Evolutionary conservation across 2,888 invertebrate genomes (phyloP), one percentile per base, ranked within the genome.

Genomic region (Cerceris ruficornis): DNA sequence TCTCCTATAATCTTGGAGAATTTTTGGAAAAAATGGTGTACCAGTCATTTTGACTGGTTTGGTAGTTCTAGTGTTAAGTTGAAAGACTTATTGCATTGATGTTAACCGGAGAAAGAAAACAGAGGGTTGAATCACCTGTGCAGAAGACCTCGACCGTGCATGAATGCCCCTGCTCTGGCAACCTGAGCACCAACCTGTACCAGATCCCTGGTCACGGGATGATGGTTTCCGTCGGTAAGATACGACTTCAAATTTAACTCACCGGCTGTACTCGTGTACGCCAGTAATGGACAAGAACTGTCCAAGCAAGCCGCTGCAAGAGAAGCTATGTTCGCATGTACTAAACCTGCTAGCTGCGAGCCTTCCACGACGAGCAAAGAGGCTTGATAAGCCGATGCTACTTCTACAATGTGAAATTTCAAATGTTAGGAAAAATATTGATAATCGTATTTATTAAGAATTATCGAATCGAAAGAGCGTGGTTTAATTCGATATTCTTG

Each of bases 101-200:
- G 28, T 28, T 28, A 28, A 28, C 4, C 28, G 28, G 28, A 28
- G 28, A 28, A 28, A 28, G 4, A 28, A 28, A 28, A 28, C 28
- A 4, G 28, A 28, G 28, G 4, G 28, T 28, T 28, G 28, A 68
- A 67, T 79, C 78, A 91, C 92, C 91, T 96, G 92, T 98, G 98
- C 79, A 98, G 95, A 72, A 98, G 94, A 75, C 96, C 95, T 89
- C 97, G 96, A 69, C 96, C 96, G 91, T 98, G 98, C 84, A 98
- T 94, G 93, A 97, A 98, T 77, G 97, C 96, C 76, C 98, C 94
- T 15, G 97, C 98, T 87, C 97, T 95, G 61, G 97, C 95, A 81
- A 97, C 95, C 92, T 98, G 98, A 13, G 96, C 96, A 0, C 97
- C 97, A 93, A 98, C 94, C 84, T 96, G 95, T 8, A 98, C 97